Percentiles rank a stretch among this genome's conserved stretches.
Evolutionary conservation across 2,888 invertebrate genomes (phyloP).

Genomic region (Coelopa pilipes): DNA sequence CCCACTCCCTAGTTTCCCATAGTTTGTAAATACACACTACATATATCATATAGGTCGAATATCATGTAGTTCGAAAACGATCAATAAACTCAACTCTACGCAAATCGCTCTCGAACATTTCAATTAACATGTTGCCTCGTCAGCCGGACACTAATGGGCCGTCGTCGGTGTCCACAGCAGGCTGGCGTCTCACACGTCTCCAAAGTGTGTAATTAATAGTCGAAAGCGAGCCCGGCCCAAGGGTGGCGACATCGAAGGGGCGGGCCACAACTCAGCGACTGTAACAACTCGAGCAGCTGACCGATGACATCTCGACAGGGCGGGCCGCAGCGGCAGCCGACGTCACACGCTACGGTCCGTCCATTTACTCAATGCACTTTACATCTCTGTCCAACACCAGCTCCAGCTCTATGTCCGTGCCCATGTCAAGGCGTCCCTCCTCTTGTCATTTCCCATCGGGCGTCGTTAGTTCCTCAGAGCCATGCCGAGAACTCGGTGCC

Average conservation of each 20-base stretch:
- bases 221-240: not conserved
- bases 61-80: not conserved
- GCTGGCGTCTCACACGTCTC: constrained; percentile 1
- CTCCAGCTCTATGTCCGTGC: not conserved
- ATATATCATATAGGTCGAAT: too few relatives aligned
- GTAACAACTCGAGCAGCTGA: not conserved
- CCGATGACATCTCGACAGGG: constrained; percentile 2
- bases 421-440: not conserved
- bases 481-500: constrained; percentile 6
- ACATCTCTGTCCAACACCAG: not conserved
- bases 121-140: not conserved
- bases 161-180: not conserved
- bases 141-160: not conserved
- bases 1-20: not conserved
- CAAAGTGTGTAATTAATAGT: not conserved
- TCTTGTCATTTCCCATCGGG: not conserved
- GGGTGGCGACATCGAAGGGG: not conserved
- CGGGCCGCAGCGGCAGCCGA: not conserved
- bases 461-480: not conserved
- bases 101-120: not conserved
- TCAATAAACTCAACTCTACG: not conserved
- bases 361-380: constrained; percentile 12
- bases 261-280: not conserved
- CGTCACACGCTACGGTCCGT: not conserved
- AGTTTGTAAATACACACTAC: not conserved